Base-by-base conservation (phyloP, 92 coral and sea anemone species). In the Muricea muricata region DNA sequence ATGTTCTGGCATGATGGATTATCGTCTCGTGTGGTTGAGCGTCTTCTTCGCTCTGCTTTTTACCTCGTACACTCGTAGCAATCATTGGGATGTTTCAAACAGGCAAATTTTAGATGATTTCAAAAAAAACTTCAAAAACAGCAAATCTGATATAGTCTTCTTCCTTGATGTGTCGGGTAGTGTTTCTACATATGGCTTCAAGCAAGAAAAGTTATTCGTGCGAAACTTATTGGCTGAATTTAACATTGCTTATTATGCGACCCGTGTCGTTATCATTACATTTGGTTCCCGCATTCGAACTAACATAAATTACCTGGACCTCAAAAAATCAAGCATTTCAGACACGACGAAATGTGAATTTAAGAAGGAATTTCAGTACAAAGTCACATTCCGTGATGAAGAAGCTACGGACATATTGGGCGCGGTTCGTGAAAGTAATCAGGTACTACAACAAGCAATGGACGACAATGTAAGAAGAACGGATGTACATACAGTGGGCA, bases 81-180 rank as follows among this genome's bases (percentile, higher is more conserved):
- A 39, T 30, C n/a, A 63, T 0, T 63, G 70, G 70, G 7, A 63
- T 25, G 11, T 3, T 21, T 63, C 70, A 17, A 63, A 34, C 71
- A 78, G 71, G 21, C 83, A 78, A 78, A 56, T 70, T 56, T 23
- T 78, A 39, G 58, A 78, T 78, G 55, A 29, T 54, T 93, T 93
- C 42, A 97, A 97, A 85, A 45, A 76, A 26, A 87, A 76, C 41
- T 97, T 94, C 85, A 93, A 93, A 90, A 92, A 97, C 82, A 93
- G 98, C 67, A 88, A 93, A 68, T 97, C 99, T 15, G 99, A 97
- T 56, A 32, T 97, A 65, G 58, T 93, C 18, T 89, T 97, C 41
- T 65, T 97, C 54, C 65, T 97, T 74, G 99, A 97, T 65, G 97
- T 94, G 1, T 97, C 98, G 3, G 99, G 97, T 55, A 97, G 99